Percentiles rank a stretch among this genome's conserved stretches.
Conservation (phyloP, 2,113 vertebrate species). For the Sphyrna mokarran region DNA sequence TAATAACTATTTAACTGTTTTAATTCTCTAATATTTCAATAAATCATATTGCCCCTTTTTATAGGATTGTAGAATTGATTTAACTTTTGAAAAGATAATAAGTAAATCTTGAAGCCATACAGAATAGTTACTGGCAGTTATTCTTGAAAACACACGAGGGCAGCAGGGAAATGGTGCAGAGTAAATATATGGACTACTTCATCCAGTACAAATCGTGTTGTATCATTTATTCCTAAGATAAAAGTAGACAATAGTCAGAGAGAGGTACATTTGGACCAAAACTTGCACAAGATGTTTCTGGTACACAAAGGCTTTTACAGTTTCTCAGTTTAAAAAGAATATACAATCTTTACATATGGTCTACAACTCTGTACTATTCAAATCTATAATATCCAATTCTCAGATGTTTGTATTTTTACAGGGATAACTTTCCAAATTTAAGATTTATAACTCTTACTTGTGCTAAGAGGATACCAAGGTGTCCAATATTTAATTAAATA, state of each 20-base stretch:
- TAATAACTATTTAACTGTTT: neutral
- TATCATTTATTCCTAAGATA: neutral
- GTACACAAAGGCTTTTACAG: no score
- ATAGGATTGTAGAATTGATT: neutral
- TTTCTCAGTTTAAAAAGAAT: neutral
- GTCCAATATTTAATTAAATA: neutral
- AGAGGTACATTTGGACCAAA: neutral
- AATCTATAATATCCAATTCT: neutral
- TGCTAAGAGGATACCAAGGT: neutral
- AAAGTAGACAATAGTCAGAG: neutral
- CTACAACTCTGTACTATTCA: neutral
- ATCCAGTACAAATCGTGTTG: neutral
- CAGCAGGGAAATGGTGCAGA: constrained; percentile 26
- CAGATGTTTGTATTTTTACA: neutral
- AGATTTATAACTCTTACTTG: neutral
- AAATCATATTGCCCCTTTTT: neutral
- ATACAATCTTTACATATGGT: neutral
- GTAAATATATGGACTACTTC: neutral
- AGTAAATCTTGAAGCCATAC: neutral
- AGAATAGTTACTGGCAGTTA: neutral
- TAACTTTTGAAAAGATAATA: neutral
- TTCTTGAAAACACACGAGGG: constrained; percentile 35
- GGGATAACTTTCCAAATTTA: neutral
- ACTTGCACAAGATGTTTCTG: neutral
- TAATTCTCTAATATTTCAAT: neutral